phyloP scores from a whole-genome alignment of 2,888 invertebrate genomes.

The Steinernema hermaphroditum region DNA sequence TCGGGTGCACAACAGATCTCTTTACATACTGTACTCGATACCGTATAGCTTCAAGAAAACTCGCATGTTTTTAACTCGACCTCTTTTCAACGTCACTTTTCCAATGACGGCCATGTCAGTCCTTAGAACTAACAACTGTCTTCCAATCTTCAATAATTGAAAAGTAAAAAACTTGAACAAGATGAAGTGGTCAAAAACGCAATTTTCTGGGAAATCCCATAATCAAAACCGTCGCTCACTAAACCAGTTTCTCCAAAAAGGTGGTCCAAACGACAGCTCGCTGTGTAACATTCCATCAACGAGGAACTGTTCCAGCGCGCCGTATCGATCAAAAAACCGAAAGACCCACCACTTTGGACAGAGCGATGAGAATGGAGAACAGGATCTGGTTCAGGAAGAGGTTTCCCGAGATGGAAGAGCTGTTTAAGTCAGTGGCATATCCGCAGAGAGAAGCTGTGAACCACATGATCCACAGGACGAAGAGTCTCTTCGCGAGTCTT shows the following conservation, averaged over 20 bases:
- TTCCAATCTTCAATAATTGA: no score
- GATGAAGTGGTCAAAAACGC: no score
- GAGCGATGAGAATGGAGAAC: constrained; percentile 61
- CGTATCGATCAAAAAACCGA: background rate
- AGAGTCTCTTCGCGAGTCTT: constrained; percentile 49
- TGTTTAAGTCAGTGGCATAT: constrained; percentile 64
- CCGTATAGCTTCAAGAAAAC: no score
- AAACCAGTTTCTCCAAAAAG: background rate
- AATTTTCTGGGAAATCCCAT: no score
- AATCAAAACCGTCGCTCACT: no score
- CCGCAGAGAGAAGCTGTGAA: constrained; percentile 61
- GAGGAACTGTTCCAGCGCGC: background rate
- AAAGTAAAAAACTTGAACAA: no score
- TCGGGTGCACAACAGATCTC: no score
- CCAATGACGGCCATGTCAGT: no score
- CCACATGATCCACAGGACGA: constrained; percentile 65
- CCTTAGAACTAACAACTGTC: no score
- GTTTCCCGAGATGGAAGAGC: constrained; percentile 59
- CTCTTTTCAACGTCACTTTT: no score
- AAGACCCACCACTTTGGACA: constrained; percentile 56
- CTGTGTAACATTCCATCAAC: background rate
- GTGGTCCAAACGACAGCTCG: background rate
- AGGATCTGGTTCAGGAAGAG: constrained; percentile 63
- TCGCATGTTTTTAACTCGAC: no score
- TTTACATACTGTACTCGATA: no score